These are phyloP conservation scores for Corythornis leucogaster DNA, from an alignment of 2,797 vertebrate genomes.

Conservation along the genomic window DNA sequence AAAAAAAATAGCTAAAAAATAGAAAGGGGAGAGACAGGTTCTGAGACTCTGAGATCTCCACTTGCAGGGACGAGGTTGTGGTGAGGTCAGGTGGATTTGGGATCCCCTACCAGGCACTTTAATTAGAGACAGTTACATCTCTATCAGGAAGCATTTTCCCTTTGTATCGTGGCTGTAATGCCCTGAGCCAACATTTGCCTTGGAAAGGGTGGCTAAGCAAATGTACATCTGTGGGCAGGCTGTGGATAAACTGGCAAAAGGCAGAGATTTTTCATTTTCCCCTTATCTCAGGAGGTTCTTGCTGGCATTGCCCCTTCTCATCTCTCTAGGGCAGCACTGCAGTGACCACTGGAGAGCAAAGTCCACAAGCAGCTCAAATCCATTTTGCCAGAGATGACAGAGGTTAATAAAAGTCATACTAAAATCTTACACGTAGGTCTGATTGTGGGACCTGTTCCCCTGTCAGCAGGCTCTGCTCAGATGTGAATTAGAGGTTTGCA, in stretches of 20 bases:
- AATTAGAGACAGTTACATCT: neutral
- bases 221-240: neutral
- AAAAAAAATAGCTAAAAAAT: neutral
- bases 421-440: neutral
- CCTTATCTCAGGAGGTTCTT: neutral
- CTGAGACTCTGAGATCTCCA: neutral
- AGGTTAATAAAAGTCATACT: neutral
- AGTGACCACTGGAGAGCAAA: neutral
- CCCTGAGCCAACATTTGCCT: neutral
- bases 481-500: neutral
- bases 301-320: neutral
- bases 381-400: neutral
- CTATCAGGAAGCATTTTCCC: neutral
- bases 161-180: neutral
- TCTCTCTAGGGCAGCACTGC: neutral
- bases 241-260: neutral
- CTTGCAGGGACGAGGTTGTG: neutral
- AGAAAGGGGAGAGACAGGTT: neutral
- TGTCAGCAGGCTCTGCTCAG: neutral
- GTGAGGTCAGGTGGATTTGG: neutral
- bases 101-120: neutral
- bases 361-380: neutral
- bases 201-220: neutral
- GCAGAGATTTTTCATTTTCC: neutral
- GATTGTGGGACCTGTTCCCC: neutral